These are phyloP conservation scores for Diplosoma virens DNA, from an alignment of 23 tunicate species.

Conservation along the genomic window DNA sequence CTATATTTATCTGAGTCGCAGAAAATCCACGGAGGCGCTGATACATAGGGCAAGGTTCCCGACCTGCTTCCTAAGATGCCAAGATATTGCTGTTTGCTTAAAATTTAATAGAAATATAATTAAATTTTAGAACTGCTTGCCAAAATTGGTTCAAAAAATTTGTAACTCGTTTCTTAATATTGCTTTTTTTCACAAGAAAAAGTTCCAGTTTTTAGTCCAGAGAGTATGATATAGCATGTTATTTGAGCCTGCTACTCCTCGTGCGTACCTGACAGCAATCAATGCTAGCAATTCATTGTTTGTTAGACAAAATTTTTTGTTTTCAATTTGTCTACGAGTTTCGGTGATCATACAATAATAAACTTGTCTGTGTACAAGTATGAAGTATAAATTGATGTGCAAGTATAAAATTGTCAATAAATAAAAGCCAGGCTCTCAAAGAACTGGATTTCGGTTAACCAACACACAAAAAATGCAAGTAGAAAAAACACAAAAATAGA, in stretches of 20 bases:
- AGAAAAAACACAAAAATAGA: background rate
- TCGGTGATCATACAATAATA: background rate
- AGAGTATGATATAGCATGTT: constrained; percentile 10
- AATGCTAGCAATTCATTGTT: constrained; percentile 14
- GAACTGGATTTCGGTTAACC: background rate
- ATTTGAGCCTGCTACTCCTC: constrained; percentile 7
- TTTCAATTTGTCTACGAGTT: background rate
- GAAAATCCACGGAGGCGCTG: no score
- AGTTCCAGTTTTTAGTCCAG: background rate
- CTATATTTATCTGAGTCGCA: no score
- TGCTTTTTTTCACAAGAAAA: background rate
- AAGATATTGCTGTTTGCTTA: no score
- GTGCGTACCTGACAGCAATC: constrained; percentile 11
- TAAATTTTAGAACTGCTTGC: no score
- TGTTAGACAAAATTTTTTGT: background rate
- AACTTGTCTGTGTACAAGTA: no score
- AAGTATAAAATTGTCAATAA: background rate
- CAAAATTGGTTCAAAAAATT: no score
- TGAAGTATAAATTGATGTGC: no score
- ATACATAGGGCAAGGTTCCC: no score
- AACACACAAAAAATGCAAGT: background rate
- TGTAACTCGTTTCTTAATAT: background rate
- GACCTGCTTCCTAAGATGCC: no score
- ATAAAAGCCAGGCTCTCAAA: background rate
- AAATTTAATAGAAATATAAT: no score